Conservation (phyloP, 2,888 invertebrate genomes). For the Mylabris sibirica region DNA sequence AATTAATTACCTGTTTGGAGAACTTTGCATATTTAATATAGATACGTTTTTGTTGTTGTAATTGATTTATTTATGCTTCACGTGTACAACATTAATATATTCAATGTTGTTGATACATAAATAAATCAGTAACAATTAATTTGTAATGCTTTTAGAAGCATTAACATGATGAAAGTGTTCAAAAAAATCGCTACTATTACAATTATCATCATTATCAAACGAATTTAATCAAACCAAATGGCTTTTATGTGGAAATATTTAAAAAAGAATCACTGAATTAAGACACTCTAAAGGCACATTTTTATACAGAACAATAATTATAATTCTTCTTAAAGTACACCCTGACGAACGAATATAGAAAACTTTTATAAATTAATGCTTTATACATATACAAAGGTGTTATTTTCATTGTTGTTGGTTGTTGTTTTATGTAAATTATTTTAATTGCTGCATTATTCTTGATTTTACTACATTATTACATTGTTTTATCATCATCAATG, state of each 20-base stretch:
- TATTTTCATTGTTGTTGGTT: constrained; percentile 3
- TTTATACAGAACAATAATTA: not conserved
- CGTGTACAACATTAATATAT: constrained; percentile 19
- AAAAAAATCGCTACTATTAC: not conserved
- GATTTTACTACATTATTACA: not conserved
- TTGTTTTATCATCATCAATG: not conserved
- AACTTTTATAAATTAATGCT: not conserved
- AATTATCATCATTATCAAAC: not conserved
- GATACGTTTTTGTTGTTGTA: not conserved
- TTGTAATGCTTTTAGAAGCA: not conserved
- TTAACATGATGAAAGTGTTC: constrained; percentile 7
- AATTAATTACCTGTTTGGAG: constrained; percentile 26
- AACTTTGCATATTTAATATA: constrained; percentile 19
- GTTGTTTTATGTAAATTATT: constrained; percentile 1
- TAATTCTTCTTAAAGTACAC: not conserved
- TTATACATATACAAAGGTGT: not conserved
- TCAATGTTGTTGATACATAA: not conserved
- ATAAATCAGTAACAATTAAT: constrained; percentile 5
- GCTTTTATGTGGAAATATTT: not conserved
- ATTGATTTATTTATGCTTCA: constrained; percentile 27
- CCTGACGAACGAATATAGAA: not conserved
- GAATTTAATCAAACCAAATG: not conserved
- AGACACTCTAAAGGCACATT: not conserved
- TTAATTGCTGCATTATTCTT: constrained; percentile 1
- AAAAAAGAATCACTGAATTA: not conserved